Percentiles rank a stretch among this genome's conserved stretches.
Conservation (phyloP, 2,797 vertebrate species). For the Varecia variegata region DNA sequence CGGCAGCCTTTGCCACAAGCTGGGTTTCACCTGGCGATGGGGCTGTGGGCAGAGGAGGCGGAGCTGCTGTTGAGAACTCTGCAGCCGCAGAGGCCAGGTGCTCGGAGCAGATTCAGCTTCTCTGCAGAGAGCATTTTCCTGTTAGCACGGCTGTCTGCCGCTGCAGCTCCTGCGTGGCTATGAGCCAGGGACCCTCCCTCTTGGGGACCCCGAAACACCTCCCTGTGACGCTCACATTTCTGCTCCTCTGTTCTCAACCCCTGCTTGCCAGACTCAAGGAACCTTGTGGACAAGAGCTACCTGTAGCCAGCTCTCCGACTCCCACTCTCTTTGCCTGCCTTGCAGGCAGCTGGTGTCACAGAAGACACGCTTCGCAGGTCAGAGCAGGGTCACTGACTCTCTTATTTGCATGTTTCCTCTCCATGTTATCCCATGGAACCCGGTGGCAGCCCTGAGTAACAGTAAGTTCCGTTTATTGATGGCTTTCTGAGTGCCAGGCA, state of each 20-base stretch:
- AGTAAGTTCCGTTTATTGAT: neutral
- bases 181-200: neutral
- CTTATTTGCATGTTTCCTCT: neutral
- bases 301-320: accelerated
- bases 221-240: neutral
- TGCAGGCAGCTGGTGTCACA: neutral
- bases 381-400: neutral
- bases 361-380: neutral
- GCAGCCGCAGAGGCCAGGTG: neutral
- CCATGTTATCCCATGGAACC: neutral
- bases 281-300: neutral
- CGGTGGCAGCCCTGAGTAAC: neutral
- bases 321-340: neutral
- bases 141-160: neutral
- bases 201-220: no score
- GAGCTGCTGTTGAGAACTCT: neutral
- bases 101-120: neutral
- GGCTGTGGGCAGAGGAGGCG: neutral
- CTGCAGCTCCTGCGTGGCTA: neutral
- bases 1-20: neutral
- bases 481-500: neutral
- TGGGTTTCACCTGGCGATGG: neutral
- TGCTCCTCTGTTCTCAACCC: neutral
- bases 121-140: neutral
- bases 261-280: neutral